Evolutionary conservation across 1,140 invertebrate species (phyloP), one percentile per base, ranked within the genome.

Genomic region (Drosophila arawakana): DNA sequence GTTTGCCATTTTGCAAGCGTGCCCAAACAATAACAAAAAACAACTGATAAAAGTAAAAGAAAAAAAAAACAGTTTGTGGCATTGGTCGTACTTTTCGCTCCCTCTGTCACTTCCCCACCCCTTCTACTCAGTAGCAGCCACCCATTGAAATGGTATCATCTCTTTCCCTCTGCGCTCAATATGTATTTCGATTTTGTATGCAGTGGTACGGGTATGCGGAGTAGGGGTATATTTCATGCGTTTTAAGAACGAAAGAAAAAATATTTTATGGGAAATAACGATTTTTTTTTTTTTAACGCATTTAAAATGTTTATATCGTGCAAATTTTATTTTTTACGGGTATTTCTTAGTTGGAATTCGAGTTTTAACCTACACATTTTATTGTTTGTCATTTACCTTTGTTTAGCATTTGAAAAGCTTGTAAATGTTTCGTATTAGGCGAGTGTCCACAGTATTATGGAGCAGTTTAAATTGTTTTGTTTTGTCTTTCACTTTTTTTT

Each of bases 1-100:
- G 62, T 60, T 72, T 72, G 54, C 15, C 62, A 59, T 44, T 73
- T 73, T 73, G 70, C 70, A 73, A 73, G 62, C 70, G 52, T 34
- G 47, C 62, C 35, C 54, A 73, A 68, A 73, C 55, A 73, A 73
- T 30, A 60, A 65, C 62, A 73, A 52, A 43, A 50, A 15, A 13
- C 47, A 35, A 30, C 35, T 61, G 57, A 73, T 61, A 61, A 59
- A 72, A 71, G 35, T 15, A 50, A 25, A 30, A 30, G 25, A 30
- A 30, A 30, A 30, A 25, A 30, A 68, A 73, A 73, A 65, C 71
- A 61, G 71, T 73, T 73, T 73, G 41, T 73, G 57, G 57, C 70
- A 73, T 60, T 73, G 70, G 39, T 68, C 39, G 55, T 44, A 35
- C 47, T 25, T 58, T 25, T 8, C 9, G 39, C 15, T 15, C 10